Evolutionary conservation across 2,888 invertebrate genomes (phyloP).

Genomic region (Eupithecia exiguata): DNA sequence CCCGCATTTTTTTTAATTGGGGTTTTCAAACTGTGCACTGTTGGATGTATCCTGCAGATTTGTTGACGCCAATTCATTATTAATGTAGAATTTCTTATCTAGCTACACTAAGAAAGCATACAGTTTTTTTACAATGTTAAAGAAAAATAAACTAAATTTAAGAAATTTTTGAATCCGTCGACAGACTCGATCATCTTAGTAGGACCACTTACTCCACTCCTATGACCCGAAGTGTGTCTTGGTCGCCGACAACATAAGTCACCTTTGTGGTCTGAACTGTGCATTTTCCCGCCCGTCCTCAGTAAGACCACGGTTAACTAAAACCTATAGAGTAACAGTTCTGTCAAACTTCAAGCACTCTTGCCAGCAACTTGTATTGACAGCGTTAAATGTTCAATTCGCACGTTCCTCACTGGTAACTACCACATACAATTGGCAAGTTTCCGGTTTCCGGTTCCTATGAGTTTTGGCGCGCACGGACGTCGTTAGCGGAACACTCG

Average conservation of each 20-base stretch:
- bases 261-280: not conserved
- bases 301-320: not conserved
- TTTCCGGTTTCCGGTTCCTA: conserved; percentile 57
- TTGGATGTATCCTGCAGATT: too few relatives aligned
- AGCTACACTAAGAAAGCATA: too few relatives aligned
- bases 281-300: not conserved
- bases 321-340: not conserved
- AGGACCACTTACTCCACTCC: not conserved
- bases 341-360: conserved; percentile 2
- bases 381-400: conserved; percentile 23
- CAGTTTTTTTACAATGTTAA: too few relatives aligned
- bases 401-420: conserved; percentile 36
- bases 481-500: conserved; percentile 73
- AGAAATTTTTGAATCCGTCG: too few relatives aligned
- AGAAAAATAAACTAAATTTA: too few relatives aligned
- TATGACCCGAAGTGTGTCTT: not conserved
- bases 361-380: conserved; percentile 14
- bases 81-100: too few relatives aligned
- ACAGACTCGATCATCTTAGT: not conserved
- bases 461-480: conserved; percentile 69
- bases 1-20: too few relatives aligned
- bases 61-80: too few relatives aligned
- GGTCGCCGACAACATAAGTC: not conserved
- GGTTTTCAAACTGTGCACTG: too few relatives aligned
- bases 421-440: conserved; percentile 47